Base-by-base conservation (phyloP, 2,113 vertebrate species). In the Gavia stellata region DNA sequence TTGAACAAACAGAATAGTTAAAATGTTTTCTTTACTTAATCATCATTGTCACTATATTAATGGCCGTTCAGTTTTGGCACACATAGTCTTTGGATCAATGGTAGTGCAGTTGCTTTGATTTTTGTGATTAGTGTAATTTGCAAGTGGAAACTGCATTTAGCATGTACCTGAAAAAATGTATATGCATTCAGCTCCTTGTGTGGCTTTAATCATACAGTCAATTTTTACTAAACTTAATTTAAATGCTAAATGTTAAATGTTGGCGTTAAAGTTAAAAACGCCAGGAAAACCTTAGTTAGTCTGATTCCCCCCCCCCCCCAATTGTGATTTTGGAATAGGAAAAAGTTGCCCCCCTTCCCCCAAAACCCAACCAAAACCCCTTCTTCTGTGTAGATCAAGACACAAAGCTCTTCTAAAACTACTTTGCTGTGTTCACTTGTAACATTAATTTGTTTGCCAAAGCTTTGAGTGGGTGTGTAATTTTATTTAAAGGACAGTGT, bases 401-500 rank as follows among this genome's bases (percentile, higher is more conserved):
- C 7, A n/a, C 15, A 61, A 38, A 63, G 20, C 47, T 83, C 80
- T 84, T 81, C 3, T 47, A 73, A 90, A 90, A 87, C 10, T 5
- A 17, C 52, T 77, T 52, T 29, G 4, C 38, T 89, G 3, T 62
- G 17, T 52, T 92, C 40, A 7, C 65, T 94, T 68, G 49, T n/a
- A 81, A 19, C 58, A 58, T 72, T 72, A 61, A 72, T 94, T 89
- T 12, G 19, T 92, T 88, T 94, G 70, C 77, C 53, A 72, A 72
- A 83, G 65, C 42, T 90, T 53, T 81, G 81, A 77, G 56, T 65
- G 55, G 28, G 34, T 82, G n/a, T 86, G 94, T 92, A 86, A 74
- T 87, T 86, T 91, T 77, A 90, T 86, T 78, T 74, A 91, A 95
- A 94, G 86, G 94, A 89, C 44, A 49, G 10, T 59, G 44, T 61